Base-by-base conservation (phyloP, 2,113 vertebrate species). In the Hyla sarda region DNA sequence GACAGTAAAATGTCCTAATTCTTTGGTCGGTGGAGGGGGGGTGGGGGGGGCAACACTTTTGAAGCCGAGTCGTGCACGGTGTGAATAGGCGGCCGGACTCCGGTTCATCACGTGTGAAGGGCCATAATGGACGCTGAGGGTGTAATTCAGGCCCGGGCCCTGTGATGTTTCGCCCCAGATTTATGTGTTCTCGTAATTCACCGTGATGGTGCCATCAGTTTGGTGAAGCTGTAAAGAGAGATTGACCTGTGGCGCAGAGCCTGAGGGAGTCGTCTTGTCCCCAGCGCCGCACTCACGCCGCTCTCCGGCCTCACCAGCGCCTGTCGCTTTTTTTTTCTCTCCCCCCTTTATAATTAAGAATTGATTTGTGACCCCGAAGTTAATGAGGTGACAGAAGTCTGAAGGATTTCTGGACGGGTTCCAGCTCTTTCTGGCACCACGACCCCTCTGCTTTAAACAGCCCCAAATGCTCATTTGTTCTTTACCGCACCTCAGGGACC, bases 351-450 rank as follows among this genome's bases (percentile, higher is more conserved):
- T 86, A 86, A 86, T 86, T 86, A 86, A 86, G 84, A 86, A 86
- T 86, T 86, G 84, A 86, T 86, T 86, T 86, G 84, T 60, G 69
- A 86, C 84, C 77, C 74, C 69, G 8, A 73, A 72, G 84, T 86
- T 86, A 86, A 86, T 86, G 84, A 86, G 84, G 84, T 86, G 84
- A 86, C 84, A 86, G 84, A 86, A 81, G 84, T 80, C 84, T 86
- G 84, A 86, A 86, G 77, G 76, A 48, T 80, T 86, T 60, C 79
- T 86, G 84, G 84, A 81, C 45, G 32, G 6, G 77, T 34, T 86
- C 84, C 84, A 86, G 67, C 77, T 30, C 79, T 47, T 78, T 86
- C 84, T 86, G 84, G 84, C 84, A 86, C 84, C 77, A 73, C n/a
- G 84, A 81, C 67, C 77, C 77, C 77, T n/a, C 77, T 60, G 84